Evolutionary conservation across 2,797 vertebrate genomes (phyloP).

Genomic region (Cryptoprocta ferox): DNA sequence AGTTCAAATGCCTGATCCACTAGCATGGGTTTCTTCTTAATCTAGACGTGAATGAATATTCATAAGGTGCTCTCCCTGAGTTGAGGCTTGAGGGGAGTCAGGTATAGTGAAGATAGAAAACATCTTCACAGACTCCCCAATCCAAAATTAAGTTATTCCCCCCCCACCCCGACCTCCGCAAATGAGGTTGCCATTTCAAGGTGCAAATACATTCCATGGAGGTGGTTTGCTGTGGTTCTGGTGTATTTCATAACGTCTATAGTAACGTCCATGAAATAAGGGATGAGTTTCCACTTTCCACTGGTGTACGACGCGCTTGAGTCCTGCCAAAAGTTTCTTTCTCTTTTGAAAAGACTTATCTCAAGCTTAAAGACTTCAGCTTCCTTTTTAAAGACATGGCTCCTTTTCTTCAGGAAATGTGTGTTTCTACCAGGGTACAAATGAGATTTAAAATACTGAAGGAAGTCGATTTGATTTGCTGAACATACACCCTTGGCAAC

Average conservation of each 20-base stretch:
- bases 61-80: background rate
- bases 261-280: background rate
- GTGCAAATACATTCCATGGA: background rate
- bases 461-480: slow-evolving; percentile 57
- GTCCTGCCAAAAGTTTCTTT: background rate
- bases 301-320: background rate
- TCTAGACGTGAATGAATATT: background rate
- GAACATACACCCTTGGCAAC: slow-evolving; percentile 39
- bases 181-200: background rate
- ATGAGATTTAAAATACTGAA: background rate
- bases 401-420: slow-evolving; percentile 59
- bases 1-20: background rate
- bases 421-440: slow-evolving; percentile 6
- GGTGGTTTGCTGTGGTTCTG: background rate
- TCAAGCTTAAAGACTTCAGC: slow-evolving; percentile 32
- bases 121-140: background rate
- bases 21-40: background rate
- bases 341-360: slow-evolving; percentile 33
- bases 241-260: background rate
- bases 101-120: background rate
- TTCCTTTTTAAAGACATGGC: slow-evolving; percentile 35
- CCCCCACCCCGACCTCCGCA: background rate
- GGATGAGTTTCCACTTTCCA: background rate
- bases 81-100: background rate
- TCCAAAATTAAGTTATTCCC: background rate